Percentiles rank a stretch among this genome's conserved stretches.
Conservation (phyloP, 2,797 vertebrate genomes). For the Mycteria americana region DNA sequence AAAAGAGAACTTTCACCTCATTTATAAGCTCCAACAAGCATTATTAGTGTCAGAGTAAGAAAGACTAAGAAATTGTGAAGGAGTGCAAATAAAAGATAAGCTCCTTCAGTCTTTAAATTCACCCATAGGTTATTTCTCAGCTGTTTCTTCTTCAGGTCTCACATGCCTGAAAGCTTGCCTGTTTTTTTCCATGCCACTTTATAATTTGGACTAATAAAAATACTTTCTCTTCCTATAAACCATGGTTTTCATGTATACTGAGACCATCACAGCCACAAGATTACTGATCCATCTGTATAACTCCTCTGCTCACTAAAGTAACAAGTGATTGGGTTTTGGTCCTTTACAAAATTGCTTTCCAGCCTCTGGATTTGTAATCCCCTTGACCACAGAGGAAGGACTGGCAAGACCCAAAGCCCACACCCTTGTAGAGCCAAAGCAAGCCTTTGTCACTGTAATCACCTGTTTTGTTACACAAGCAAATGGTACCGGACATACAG, state of each 20-base stretch:
- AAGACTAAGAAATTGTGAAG: neutral
- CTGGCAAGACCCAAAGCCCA: neutral
- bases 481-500: neutral
- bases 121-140: neutral
- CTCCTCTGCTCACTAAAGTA: neutral
- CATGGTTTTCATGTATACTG: neutral
- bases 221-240: neutral
- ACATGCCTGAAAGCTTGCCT: neutral
- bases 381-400: neutral
- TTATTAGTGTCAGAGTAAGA: neutral
- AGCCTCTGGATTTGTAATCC: neutral
- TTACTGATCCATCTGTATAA: neutral
- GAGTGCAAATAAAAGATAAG: neutral
- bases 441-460: neutral
- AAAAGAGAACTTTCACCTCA: neutral
- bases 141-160: neutral
- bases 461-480: neutral
- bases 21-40: neutral
- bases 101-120: neutral
- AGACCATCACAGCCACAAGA: neutral
- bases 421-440: neutral
- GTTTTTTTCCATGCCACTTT: neutral
- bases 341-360: neutral
- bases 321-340: neutral
- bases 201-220: neutral